Percentiles rank a stretch among this genome's conserved stretches.
phyloP scores from a whole-genome alignment of 2,797 vertebrate species.

The Gymnopithys bicolor region DNA sequence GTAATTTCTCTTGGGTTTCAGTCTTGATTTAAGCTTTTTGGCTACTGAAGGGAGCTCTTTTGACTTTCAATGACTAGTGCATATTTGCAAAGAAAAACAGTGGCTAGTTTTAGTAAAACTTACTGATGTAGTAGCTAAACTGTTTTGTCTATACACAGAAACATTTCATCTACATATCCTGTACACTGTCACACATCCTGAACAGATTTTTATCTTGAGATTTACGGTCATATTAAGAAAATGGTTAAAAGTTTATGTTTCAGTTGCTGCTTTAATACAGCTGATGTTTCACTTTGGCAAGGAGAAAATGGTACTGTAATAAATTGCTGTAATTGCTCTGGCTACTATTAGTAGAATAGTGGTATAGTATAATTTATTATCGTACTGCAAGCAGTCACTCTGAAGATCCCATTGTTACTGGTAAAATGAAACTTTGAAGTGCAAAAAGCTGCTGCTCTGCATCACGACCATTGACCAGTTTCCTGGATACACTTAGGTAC shows the following conservation, averaged over 20 bases:
- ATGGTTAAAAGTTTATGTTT: not conserved
- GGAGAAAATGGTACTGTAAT: not conserved
- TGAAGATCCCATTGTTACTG: not conserved
- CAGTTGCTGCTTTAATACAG: not conserved
- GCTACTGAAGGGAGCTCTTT: not conserved
- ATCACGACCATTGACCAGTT: not conserved
- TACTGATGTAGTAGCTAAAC: not conserved
- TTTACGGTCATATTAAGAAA: not conserved
- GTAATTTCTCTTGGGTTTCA: not conserved
- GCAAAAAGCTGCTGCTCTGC: constrained; percentile 20
- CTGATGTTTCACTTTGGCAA: not conserved
- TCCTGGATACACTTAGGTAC: constrained; percentile 27
- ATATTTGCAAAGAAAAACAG: not conserved
- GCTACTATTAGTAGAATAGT: not conserved
- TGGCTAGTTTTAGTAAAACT: not conserved
- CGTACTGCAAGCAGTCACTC: not conserved
- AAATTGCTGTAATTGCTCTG: constrained; percentile 1
- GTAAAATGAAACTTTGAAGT: constrained; percentile 12
- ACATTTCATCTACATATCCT: not conserved
- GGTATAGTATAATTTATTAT: constrained; percentile 24
- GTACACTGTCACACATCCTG: not conserved
- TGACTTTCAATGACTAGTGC: not conserved
- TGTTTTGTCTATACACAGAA: not conserved
- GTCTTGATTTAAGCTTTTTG: not conserved
- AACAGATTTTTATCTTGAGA: not conserved